Evolutionary conservation across 2,888 invertebrate genomes (phyloP).

Genomic region (Ormyrus rosae): DNA sequence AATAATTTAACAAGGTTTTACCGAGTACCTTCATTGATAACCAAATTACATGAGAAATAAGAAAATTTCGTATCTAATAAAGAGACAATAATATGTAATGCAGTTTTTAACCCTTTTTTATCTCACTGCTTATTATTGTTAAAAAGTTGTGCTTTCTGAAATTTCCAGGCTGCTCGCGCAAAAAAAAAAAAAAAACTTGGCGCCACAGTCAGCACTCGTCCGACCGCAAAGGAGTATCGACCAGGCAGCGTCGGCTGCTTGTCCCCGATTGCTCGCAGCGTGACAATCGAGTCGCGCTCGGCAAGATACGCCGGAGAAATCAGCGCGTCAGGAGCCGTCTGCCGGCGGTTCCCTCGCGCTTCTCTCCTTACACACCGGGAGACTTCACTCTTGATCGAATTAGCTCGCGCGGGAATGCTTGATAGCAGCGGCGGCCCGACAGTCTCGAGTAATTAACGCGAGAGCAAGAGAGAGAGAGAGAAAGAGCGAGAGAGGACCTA

Average conservation of each 20-base stretch:
- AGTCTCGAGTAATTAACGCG: slow-evolving; percentile 75
- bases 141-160: too few species aligned
- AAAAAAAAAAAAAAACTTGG: too few species aligned
- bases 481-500: slow-evolving; percentile 30
- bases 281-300: slow-evolving; percentile 3
- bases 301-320: slow-evolving; percentile 29
- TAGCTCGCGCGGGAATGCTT: slow-evolving; percentile 72
- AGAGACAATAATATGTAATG: too few species aligned
- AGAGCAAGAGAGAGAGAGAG: slow-evolving; percentile 60
- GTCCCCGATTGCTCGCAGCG: background rate
- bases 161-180: too few species aligned
- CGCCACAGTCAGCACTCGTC: too few species aligned
- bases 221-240: background rate
- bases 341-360: slow-evolving; percentile 59
- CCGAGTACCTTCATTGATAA: too few species aligned
- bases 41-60: too few species aligned
- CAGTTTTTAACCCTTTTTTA: too few species aligned
- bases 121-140: too few species aligned
- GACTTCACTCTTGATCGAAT: slow-evolving; percentile 75
- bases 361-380: slow-evolving; percentile 63
- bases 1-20: too few species aligned
- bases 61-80: too few species aligned
- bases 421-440: slow-evolving; percentile 67
- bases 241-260: background rate
- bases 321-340: slow-evolving; percentile 55